Evolutionary conservation across 2,113 vertebrate genomes (phyloP), one percentile per base, ranked within the genome.

Genomic region (Thalassoma bifasciatum): DNA sequence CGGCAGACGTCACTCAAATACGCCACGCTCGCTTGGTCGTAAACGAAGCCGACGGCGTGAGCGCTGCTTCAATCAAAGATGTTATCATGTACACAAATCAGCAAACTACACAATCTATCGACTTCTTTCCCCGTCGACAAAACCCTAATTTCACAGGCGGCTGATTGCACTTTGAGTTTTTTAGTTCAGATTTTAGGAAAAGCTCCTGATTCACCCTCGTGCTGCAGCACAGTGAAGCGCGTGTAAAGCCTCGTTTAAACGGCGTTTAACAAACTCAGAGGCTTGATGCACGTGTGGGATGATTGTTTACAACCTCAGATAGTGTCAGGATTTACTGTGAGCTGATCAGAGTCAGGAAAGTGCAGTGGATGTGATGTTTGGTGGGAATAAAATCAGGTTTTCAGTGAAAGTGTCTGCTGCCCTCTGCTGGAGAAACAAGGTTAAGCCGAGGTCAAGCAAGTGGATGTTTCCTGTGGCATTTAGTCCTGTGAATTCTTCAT

Each of bases 351-450:
- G 22, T 53, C 42, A 44, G 19, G 46, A 10, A 19, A 30, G 53
- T 68, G n/a, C 1, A 34, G 16, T 34, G 9, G 10, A 21, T 21
- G 42, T 63, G 12, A 46, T 57, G 42, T 23, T 19, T 22, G 44
- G 16, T 17, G 17, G 17, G 42, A 6, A 7, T 12, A 24, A 22
- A 50, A 63, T 13, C 0, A 52, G n/a, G 10, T 3, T 22, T 66
- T 26, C 7, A 21, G n/a, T 26, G 10, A 4, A 1, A 16, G 57
- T 9, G 1, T 4, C 46, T 92, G 89, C 92, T 89, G 87, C 93
- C 90, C 83, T 87, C 93, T 93, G 81, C 86, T 90, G 92, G 82
- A 12, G 14, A 52, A 66, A 67, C 11, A 10, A 66, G 61, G 83
- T 23, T 1, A 36, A 53, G n/a, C 19, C 16, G 44, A 7, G 49